Percentiles rank a stretch among this genome's conserved stretches.
These are phyloP conservation scores for Cynocephalus volans DNA, from an alignment of 2,113 vertebrate genomes.

Conservation along the genomic window DNA sequence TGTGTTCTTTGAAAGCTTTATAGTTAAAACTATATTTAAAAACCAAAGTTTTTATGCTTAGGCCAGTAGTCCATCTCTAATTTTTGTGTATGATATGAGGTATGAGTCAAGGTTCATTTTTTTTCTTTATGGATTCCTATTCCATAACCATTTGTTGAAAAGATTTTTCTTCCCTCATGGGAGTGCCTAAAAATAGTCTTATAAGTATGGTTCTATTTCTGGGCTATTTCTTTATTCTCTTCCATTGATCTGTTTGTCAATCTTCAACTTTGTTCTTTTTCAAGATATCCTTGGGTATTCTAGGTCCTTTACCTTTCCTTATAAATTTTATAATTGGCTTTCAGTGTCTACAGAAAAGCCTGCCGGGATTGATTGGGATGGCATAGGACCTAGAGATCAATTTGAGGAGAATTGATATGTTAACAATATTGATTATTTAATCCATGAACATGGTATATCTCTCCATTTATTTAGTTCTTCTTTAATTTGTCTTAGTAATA, in stretches of 20 bases:
- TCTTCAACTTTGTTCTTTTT: neutral
- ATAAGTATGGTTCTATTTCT: accelerated
- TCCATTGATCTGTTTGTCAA: neutral
- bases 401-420: neutral
- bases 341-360: neutral
- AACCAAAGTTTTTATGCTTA: neutral
- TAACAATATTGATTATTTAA: neutral
- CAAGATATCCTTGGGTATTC: neutral
- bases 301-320: neutral
- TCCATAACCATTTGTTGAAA: neutral
- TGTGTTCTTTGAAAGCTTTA: neutral
- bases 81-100: neutral
- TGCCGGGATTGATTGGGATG: neutral
- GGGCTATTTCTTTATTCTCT: neutral
- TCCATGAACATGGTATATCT: neutral
- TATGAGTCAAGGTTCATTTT: neutral
- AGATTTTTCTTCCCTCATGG: neutral
- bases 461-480: neutral
- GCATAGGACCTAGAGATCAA: neutral
- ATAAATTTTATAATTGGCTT: neutral
- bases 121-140: neutral
- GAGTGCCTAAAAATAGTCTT: neutral
- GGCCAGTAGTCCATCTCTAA: neutral
- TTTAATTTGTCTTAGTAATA: neutral
- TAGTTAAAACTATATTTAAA: neutral